Conservation (phyloP, 1,140 invertebrate species). For the Rhagoletis zephyria region DNA sequence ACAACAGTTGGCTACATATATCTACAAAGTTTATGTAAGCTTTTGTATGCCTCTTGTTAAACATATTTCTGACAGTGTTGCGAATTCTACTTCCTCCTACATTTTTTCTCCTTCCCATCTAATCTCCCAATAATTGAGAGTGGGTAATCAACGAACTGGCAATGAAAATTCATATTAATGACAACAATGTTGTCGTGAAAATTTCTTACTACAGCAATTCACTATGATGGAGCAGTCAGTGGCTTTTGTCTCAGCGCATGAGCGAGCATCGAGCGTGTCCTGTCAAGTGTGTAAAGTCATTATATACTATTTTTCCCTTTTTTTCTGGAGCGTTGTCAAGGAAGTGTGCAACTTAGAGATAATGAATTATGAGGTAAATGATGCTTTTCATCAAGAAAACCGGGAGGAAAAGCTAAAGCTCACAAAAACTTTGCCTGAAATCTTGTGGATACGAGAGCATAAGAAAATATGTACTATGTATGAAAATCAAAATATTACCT, state of each 20-base stretch:
- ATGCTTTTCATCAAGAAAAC: neutral
- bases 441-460: too few species aligned
- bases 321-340: neutral
- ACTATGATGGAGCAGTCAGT: neutral
- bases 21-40: too few species aligned
- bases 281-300: conserved; percentile 49
- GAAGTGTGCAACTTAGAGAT: conserved; percentile 33
- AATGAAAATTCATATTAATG: conserved; percentile 18
- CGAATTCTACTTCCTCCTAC: neutral
- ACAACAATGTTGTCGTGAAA: conserved; percentile 1
- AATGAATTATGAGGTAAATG: conserved; percentile 35
- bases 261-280: conserved; percentile 33
- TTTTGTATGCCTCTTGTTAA: too few species aligned
- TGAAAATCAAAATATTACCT: too few species aligned
- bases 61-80: neutral
- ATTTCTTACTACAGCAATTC: conserved; percentile 30
- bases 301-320: conserved; percentile 13
- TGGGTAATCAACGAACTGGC: conserved; percentile 28
- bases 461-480: too few species aligned
- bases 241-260: conserved; percentile 44
- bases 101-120: neutral
- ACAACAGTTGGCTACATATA: too few species aligned
- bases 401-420: too few species aligned
- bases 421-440: too few species aligned
- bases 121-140: neutral